Percentiles rank a stretch among this genome's conserved stretches.
These are phyloP conservation scores for Chrosomus eos DNA, from an alignment of 2,797 vertebrate species.

Conservation along the genomic window DNA sequence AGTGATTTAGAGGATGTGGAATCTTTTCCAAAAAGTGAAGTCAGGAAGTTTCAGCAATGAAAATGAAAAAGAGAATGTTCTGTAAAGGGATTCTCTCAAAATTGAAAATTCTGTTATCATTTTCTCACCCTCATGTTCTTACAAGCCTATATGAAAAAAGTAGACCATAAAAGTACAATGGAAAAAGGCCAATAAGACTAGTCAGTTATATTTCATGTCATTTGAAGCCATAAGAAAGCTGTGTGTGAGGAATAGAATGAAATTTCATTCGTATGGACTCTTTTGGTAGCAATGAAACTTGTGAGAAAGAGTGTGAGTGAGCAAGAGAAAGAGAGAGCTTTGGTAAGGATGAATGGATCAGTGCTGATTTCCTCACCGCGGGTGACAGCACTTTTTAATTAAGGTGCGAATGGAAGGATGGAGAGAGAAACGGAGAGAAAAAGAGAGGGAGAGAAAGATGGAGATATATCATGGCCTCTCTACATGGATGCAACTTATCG, in stretches of 20 bases:
- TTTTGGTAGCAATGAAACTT: slow-evolving; percentile 3
- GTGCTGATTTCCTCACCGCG: slow-evolving; percentile 73
- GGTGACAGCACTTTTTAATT: slow-evolving; percentile 82
- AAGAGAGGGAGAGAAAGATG: slow-evolving; percentile 55
- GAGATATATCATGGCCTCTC: slow-evolving; percentile 76
- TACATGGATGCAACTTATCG: slow-evolving; percentile 73
- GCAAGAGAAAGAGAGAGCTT: slow-evolving; percentile 21
- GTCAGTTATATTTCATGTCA: not conserved
- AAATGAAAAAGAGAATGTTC: not conserved
- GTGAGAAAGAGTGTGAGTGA: slow-evolving; percentile 32
- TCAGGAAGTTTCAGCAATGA: not conserved
- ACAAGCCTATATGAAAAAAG: not conserved
- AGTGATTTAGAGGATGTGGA: not conserved
- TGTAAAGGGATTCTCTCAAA: not conserved
- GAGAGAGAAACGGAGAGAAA: slow-evolving; percentile 49
- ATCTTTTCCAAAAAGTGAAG: not conserved
- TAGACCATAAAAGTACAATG: not conserved
- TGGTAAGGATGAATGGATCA: slow-evolving; percentile 73
- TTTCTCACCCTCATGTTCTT: not conserved
- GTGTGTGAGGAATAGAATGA: not conserved
- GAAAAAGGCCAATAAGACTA: not conserved
- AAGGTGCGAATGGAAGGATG: slow-evolving; percentile 68
- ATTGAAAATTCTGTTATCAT: not conserved
- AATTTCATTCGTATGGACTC: not conserved
- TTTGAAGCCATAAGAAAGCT: not conserved